Evolutionary conservation across 1,140 invertebrate species (phyloP).

Genomic region (Bradysia coprophila): DNA sequence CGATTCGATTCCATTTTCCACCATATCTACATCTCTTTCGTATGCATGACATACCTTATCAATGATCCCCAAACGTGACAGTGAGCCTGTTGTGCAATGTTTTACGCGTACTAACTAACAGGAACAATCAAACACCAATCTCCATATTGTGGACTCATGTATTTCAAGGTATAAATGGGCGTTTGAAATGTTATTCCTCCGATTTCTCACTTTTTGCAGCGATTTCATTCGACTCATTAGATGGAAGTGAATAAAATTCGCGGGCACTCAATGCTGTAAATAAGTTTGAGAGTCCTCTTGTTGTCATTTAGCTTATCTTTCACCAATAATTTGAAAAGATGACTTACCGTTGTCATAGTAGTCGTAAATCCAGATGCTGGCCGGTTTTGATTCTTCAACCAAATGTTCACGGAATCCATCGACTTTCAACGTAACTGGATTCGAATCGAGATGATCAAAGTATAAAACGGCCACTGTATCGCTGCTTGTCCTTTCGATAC

Average conservation of each 20-base stretch:
- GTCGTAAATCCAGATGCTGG: conserved; percentile 63
- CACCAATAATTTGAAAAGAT: not conserved
- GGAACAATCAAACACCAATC: no score
- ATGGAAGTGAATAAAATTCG: not conserved
- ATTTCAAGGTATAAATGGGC: no score
- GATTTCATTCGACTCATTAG: not conserved
- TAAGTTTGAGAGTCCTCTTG: not conserved
- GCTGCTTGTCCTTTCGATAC: conserved; percentile 40
- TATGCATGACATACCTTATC: no score
- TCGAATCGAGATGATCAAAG: conserved; percentile 50
- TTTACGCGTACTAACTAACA: no score
- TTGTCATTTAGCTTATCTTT: not conserved
- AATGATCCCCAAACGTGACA: no score
- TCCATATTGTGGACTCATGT: no score
- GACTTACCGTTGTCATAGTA: conserved; percentile 72
- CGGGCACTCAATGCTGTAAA: not conserved
- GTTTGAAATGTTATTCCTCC: no score
- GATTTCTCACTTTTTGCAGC: no score
- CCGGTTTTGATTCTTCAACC: conserved; percentile 62
- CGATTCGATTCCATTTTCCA: no score
- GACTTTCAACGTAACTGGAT: conserved; percentile 56
- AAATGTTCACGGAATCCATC: conserved; percentile 59
- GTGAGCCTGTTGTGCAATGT: no score
- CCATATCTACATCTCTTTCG: no score
- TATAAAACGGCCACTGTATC: conserved; percentile 57